These are phyloP conservation scores for Plutella xylostella DNA, from an alignment of 2,888 invertebrate genomes.

Conservation along the genomic window DNA sequence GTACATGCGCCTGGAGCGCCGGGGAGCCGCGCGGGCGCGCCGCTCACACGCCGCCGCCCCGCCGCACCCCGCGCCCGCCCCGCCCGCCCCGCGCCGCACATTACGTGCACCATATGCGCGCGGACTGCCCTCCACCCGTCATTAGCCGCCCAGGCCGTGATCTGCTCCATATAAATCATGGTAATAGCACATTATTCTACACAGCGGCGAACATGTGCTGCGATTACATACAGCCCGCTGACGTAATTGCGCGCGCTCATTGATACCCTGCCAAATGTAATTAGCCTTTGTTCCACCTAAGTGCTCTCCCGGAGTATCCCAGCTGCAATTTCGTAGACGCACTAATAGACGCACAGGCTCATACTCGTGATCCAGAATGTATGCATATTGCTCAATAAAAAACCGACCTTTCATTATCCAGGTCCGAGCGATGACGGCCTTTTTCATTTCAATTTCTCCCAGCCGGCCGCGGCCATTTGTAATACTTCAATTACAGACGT, in stretches of 20 bases:
- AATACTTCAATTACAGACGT: too few relatives aligned
- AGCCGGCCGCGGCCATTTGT: too few relatives aligned
- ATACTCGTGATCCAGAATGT: conserved; percentile 5
- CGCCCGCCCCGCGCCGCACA: too few relatives aligned
- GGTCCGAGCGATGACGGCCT: neutral
- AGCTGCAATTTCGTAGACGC: conserved; percentile 43
- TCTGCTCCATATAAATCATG: conserved; percentile 63
- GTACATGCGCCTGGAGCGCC: neutral
- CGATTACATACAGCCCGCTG: conserved; percentile 53
- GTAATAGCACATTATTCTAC: conserved; percentile 65
- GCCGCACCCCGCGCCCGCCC: too few relatives aligned
- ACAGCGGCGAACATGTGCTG: conserved; percentile 54
- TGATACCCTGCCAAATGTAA: conserved; percentile 64
- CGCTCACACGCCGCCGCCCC: too few relatives aligned
- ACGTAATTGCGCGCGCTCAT: conserved; percentile 59
- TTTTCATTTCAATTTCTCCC: too few relatives aligned
- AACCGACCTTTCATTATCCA: conserved; percentile 8
- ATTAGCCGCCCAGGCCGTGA: conserved; percentile 53
- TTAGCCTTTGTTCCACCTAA: conserved; percentile 57
- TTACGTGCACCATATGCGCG: conserved; percentile 50
- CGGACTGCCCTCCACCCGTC: conserved; percentile 42
- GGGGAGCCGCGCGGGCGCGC: neutral
- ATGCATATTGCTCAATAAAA: conserved; percentile 4
- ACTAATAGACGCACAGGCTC: conserved; percentile 25
- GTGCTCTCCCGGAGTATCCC: conserved; percentile 37